Conservation (phyloP, 2,888 invertebrate species). For the Scaptomyza polygonia region DNA sequence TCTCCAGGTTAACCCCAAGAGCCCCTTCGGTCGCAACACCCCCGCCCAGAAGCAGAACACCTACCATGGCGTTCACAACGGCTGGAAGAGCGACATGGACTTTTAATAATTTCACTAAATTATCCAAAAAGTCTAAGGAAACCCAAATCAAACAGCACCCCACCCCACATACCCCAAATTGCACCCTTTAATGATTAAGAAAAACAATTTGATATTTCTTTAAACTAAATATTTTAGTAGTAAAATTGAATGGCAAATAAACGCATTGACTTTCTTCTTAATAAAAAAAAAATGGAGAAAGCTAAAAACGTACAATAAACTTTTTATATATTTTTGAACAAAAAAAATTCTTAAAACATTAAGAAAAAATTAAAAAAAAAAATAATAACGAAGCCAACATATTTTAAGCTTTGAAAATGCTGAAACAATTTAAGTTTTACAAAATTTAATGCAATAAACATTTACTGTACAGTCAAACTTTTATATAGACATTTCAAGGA, state of each 20-base stretch:
- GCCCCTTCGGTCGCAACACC: conserved; percentile 80
- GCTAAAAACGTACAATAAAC: conserved; percentile 15
- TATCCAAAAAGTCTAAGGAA: background rate
- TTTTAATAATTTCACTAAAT: conserved; percentile 2
- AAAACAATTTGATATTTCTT: conserved; percentile 31
- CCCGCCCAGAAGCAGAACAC: conserved; percentile 71
- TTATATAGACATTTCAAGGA: too few relatives aligned
- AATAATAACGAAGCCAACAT: too few relatives aligned
- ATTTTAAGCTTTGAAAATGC: too few relatives aligned
- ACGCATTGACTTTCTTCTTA: conserved; percentile 25
- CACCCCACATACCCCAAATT: conserved; percentile 1
- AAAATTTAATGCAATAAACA: too few relatives aligned
- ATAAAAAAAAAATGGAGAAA: background rate
- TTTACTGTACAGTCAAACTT: too few relatives aligned
- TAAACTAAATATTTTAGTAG: conserved; percentile 15
- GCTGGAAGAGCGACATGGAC: conserved; percentile 42
- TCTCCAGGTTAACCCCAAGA: conserved; percentile 79
- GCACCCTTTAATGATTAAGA: conserved; percentile 27
- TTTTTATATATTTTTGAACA: background rate
- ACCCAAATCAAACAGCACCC: background rate
- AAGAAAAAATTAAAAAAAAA: too few relatives aligned
- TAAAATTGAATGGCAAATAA: conserved; percentile 47
- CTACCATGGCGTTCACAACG: conserved; percentile 67
- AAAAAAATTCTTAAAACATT: too few relatives aligned
- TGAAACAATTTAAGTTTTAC: too few relatives aligned